Evolutionary conservation across 2,888 invertebrate genomes (phyloP), one percentile per base, ranked within the genome.

Genomic region (Brenthis daphne): DNA sequence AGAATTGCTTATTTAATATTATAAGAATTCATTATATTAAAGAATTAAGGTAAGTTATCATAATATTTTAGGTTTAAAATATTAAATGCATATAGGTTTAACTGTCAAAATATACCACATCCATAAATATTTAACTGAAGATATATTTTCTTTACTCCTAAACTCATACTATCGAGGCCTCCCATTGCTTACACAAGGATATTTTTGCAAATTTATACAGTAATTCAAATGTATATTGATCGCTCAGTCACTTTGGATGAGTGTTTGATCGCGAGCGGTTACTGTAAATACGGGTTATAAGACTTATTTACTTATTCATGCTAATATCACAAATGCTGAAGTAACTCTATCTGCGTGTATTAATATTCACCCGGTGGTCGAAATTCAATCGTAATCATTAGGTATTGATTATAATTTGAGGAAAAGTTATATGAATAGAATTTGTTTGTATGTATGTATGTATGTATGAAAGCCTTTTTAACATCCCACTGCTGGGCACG

Each of bases 191-290:
- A 85, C 82, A 79, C 80, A 78, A 75, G 82, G 79, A 84, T 86
- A 86, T 85, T 85, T 86, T 86, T 82, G 78, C 80, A 82, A 80
- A 85, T 83, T 84, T 82, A 82, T 82, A 79, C 72, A 57, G 67
- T 47, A 65, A 70, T 65, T 65, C 57, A 67, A 67, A 70, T 70
- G 64, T 66, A 61, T 64, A 57, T 68, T 63, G 53, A 43, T 68
- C 57, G 33, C 12, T 55, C 48, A 33, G 57, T 67, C 61, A 65
- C 63, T 72, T 67, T 61, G 47, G 50, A 60, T 69, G 55, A 71
- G 58, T 64, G 55, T 68, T 69, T 71, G 66, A 71, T 67, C 51
- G 51, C 65, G 50, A 33, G 33, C 33, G 29, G 55, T 16, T 61
- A 13, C 56, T 60, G 60, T 12, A 61, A 61, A 61, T 50, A 61